Conservation (phyloP, 2,113 vertebrate species). For the Ciconia maguari region DNA sequence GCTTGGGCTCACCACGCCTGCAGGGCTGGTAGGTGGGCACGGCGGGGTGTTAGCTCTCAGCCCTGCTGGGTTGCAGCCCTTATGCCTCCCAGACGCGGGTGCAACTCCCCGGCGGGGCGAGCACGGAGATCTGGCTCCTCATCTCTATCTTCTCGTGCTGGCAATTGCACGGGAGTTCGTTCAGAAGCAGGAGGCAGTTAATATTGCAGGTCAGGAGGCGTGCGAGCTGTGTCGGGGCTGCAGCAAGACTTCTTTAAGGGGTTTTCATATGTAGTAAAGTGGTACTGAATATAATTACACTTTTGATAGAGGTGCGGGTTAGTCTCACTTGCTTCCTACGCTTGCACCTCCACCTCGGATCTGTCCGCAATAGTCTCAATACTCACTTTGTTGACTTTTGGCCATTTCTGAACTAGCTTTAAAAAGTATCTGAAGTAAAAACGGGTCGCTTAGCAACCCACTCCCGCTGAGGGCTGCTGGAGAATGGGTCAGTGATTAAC, state of each 20-base stretch:
- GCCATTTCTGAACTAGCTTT: slow-evolving; percentile 5
- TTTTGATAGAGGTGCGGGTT: accelerated
- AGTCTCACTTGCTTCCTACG: accelerated
- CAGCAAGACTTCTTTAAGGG: neutral
- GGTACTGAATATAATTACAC: accelerated
- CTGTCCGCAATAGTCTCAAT: neutral
- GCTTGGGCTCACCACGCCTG: neutral
- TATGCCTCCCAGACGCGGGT: accelerated
- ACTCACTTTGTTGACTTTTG: slow-evolving; percentile 35
- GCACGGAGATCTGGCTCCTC: neutral
- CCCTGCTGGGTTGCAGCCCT: neutral
- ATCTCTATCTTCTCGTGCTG: neutral
- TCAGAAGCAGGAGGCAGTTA: neutral
- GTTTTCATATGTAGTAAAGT: neutral
- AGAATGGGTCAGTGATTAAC: slow-evolving; percentile 71
- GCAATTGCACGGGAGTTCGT: neutral
- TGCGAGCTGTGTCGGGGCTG: neutral
- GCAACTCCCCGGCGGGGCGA: accelerated
- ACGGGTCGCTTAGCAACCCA: slow-evolving; percentile 54
- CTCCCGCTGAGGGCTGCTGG: neutral
- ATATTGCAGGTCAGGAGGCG: neutral
- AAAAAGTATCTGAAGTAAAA: slow-evolving; percentile 56
- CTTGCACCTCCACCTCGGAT: accelerated
- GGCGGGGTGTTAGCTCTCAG: neutral
- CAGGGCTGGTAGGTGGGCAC: neutral